Evolutionary conservation across 1,140 invertebrate species (phyloP).

Genomic region (Cotesia typhae): DNA sequence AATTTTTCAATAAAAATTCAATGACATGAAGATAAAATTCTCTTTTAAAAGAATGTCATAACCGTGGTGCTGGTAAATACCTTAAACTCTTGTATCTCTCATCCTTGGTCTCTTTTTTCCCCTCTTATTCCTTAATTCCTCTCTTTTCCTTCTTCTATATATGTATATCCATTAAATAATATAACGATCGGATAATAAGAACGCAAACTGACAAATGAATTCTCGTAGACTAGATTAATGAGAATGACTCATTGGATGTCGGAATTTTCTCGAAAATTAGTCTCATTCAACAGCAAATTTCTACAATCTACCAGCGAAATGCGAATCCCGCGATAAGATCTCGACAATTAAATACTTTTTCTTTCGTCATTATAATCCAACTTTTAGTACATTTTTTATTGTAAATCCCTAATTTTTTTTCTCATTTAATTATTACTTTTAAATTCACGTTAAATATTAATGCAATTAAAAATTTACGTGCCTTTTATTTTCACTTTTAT

Average conservation of each 20-base stretch:
- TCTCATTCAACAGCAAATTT: not conserved
- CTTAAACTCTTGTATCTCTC: no score
- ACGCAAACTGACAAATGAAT: conserved; percentile 2
- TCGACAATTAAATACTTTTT: conserved; percentile 7
- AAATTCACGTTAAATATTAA: no score
- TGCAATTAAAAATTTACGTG: no score
- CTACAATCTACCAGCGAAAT: conserved; percentile 6
- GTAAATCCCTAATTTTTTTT: no score
- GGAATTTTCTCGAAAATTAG: conserved; percentile 4
- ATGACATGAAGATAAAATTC: not conserved
- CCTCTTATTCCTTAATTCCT: no score
- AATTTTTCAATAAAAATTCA: no score
- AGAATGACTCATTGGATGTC: conserved; percentile 26
- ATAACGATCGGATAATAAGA: conserved; percentile 23
- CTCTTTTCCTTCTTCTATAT: no score
- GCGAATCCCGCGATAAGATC: conserved; percentile 21
- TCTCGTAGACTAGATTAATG: conserved; percentile 16
- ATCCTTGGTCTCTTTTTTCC: no score
- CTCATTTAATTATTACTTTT: no score
- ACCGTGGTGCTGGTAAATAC: conserved; percentile 31
- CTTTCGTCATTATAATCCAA: not conserved
- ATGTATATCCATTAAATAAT: not conserved
- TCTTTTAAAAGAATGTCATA: conserved; percentile 44
- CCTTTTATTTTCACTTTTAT: not conserved
- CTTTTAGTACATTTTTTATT: not conserved